Conservation (phyloP, 2,888 invertebrate genomes). For the Lasioglossum figueresi region DNA sequence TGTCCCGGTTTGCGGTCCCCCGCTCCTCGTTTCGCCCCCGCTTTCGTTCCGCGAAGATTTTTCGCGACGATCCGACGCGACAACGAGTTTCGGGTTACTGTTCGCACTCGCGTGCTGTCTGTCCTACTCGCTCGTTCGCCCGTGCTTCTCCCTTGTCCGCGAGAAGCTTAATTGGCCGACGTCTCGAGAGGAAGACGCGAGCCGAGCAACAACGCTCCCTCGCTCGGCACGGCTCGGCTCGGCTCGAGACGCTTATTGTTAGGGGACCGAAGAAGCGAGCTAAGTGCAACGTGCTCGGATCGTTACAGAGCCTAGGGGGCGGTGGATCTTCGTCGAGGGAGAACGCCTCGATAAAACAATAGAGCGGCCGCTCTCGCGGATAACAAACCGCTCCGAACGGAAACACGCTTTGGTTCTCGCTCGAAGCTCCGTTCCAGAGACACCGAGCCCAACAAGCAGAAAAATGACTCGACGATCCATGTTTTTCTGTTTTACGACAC, state of each 20-base stretch:
- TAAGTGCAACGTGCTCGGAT: not conserved
- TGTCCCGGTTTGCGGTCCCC: slow-evolving; percentile 42
- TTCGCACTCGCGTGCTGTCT: slow-evolving; percentile 28
- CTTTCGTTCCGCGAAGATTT: not conserved
- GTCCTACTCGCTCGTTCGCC: not conserved
- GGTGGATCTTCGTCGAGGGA: not conserved
- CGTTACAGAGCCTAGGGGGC: not conserved
- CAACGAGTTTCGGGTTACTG: slow-evolving; percentile 60
- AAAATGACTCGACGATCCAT: not conserved
- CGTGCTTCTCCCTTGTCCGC: not conserved
- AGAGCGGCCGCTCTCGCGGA: not conserved
- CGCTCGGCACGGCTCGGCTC: not conserved
- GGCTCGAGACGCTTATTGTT: slow-evolving; percentile 3
- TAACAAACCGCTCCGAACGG: slow-evolving; percentile 4
- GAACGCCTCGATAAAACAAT: slow-evolving; percentile 6
- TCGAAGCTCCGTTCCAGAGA: not conserved
- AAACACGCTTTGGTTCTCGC: not conserved
- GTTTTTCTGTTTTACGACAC: not conserved
- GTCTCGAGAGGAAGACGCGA: slow-evolving; percentile 43
- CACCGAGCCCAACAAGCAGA: not conserved
- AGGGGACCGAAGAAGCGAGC: slow-evolving; percentile 5
- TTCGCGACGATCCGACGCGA: not conserved
- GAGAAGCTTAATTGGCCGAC: slow-evolving; percentile 33
- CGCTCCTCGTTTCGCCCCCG: not conserved
- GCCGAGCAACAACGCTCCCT: not conserved